phyloP scores from a whole-genome alignment of 2,888 invertebrate genomes.

The Rosalia funebris region DNA sequence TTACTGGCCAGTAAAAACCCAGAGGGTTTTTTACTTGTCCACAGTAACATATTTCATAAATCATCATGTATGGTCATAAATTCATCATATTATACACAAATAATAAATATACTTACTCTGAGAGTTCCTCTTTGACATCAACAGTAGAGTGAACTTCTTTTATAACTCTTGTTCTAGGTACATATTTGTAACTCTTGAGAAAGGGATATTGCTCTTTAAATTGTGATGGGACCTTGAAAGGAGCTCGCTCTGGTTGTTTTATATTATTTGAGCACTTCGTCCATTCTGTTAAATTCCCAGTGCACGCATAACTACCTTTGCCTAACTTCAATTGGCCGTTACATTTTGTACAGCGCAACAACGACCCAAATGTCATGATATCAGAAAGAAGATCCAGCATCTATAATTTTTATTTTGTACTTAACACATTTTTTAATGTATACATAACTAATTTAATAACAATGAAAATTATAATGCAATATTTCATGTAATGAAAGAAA shows the following conservation, averaged over 20 bases:
- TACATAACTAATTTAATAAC: slow-evolving; percentile 2
- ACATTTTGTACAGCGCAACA: slow-evolving; percentile 83
- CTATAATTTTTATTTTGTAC: slow-evolving; percentile 64
- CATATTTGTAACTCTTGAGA: slow-evolving; percentile 72
- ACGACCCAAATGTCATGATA: slow-evolving; percentile 87
- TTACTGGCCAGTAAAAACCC: no score
- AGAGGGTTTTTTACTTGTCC: no score
- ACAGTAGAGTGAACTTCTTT: slow-evolving; percentile 66
- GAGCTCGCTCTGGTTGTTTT: slow-evolving; percentile 76
- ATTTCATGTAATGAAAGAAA: no score
- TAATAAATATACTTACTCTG: slow-evolving; percentile 51
- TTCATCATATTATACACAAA: no score
- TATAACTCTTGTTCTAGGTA: slow-evolving; percentile 69
- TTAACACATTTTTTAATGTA: no score
- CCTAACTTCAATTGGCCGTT: slow-evolving; percentile 77
- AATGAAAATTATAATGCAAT: no score
- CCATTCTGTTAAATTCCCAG: slow-evolving; percentile 84
- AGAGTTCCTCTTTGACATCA: slow-evolving; percentile 62
- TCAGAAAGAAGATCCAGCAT: slow-evolving; percentile 83
- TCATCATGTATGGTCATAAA: no score
- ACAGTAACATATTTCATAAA: no score
- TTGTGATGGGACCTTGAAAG: slow-evolving; percentile 75
- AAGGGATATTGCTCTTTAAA: slow-evolving; percentile 68
- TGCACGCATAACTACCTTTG: slow-evolving; percentile 84
- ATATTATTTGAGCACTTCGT: slow-evolving; percentile 80